These are phyloP conservation scores for Mya arenaria DNA, from an alignment of 1,140 invertebrate species.

Conservation along the genomic window DNA sequence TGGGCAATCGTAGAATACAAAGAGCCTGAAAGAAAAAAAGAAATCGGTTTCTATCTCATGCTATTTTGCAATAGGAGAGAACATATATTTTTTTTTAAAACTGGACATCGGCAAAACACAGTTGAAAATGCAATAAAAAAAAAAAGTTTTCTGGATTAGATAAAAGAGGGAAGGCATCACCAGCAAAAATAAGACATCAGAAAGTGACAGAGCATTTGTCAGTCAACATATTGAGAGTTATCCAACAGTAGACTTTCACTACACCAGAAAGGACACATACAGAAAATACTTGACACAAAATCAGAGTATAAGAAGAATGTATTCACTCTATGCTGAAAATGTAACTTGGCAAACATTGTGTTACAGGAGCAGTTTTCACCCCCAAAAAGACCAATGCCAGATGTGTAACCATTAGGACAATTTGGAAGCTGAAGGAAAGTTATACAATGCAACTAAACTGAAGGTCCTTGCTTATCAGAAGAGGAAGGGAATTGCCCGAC, in stretches of 20 bases:
- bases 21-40: conserved; percentile 18
- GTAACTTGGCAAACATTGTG: too few relatives aligned
- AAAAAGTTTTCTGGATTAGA: conserved; percentile 40
- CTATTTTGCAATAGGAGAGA: background rate
- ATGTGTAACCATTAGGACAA: too few relatives aligned
- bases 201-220: conserved; percentile 6
- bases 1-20: conserved; percentile 25
- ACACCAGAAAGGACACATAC: conserved; percentile 50
- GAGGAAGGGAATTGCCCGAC: conserved; percentile 22
- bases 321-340: conserved; percentile 53
- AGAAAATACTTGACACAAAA: conserved; percentile 45
- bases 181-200: conserved; percentile 52
- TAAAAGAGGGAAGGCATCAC: conserved; percentile 41
- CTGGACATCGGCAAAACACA: conserved; percentile 47
- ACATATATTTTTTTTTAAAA: conserved; percentile 52
- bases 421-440: conserved; percentile 29
- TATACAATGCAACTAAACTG: background rate
- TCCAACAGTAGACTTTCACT: conserved; percentile 51
- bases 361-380: too few relatives aligned
- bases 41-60: conserved; percentile 17
- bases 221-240: conserved; percentile 59
- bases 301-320: conserved; percentile 53
- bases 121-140: too few relatives aligned
- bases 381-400: too few relatives aligned
- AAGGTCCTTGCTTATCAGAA: conserved; percentile 23